phyloP scores from a whole-genome alignment of 2,113 vertebrate genomes.

The Zeus faber region DNA sequence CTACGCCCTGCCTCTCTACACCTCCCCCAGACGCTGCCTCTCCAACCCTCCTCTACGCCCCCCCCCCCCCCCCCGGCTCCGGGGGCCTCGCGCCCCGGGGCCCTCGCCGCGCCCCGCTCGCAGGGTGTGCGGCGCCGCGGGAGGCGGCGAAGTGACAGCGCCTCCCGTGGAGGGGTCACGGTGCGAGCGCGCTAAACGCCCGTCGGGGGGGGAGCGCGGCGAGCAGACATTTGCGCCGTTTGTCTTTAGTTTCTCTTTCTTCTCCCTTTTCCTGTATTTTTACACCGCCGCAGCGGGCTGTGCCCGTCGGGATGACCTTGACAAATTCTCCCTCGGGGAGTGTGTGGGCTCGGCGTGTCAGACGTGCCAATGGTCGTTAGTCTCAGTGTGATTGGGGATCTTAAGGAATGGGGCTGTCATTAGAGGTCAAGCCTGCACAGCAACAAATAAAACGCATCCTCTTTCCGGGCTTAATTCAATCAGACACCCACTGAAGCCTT shows the following conservation, averaged over 20 bases:
- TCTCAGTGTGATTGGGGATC: slow-evolving; percentile 59
- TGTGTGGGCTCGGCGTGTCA: slow-evolving; percentile 45
- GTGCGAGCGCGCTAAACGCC: slow-evolving; percentile 62
- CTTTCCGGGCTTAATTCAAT: slow-evolving; percentile 74
- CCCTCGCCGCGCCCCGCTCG: too few relatives aligned
- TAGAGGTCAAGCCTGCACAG: slow-evolving; percentile 68
- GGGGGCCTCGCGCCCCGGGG: too few relatives aligned
- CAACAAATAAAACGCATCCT: slow-evolving; percentile 57
- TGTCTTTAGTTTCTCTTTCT: slow-evolving; percentile 58
- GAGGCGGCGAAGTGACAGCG: slow-evolving; percentile 52
- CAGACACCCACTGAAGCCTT: slow-evolving; percentile 67
- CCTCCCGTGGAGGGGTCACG: slow-evolving; percentile 60
- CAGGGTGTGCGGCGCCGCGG: too few relatives aligned
- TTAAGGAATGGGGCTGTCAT: slow-evolving; percentile 56
- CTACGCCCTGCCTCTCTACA: too few relatives aligned
- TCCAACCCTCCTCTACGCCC: too few relatives aligned
- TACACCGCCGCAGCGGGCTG: slow-evolving; percentile 51
- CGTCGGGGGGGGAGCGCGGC: slow-evolving; percentile 39
- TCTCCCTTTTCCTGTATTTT: too few relatives aligned
- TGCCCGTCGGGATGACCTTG: slow-evolving; percentile 52
- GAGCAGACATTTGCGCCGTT: slow-evolving; percentile 33
- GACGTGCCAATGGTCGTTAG: slow-evolving; percentile 64
- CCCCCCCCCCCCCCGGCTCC: too few relatives aligned
- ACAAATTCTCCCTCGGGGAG: slow-evolving; percentile 49
- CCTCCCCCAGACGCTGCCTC: too few relatives aligned